phyloP scores from a whole-genome alignment of 2,797 vertebrate genomes.

The Cetoscarus ocellatus region DNA sequence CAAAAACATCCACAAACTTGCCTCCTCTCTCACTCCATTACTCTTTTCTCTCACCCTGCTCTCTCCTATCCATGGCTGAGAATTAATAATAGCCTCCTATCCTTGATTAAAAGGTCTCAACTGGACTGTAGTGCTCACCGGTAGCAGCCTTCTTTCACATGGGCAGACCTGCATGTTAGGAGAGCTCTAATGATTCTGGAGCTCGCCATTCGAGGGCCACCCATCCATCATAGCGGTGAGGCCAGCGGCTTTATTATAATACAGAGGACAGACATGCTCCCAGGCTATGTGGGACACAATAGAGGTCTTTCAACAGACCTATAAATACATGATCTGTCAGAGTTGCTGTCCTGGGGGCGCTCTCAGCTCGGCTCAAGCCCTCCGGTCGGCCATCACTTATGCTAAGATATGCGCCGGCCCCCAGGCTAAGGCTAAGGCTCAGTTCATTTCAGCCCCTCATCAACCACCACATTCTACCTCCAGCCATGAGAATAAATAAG shows the following conservation, averaged over 20 bases:
- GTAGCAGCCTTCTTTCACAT: conserved; percentile 62
- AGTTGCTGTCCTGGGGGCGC: conserved; percentile 81
- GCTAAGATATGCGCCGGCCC: conserved; percentile 86
- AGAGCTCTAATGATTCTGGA: conserved; percentile 85
- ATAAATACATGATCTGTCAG: conserved; percentile 90
- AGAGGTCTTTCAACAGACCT: conserved; percentile 89
- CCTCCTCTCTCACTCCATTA: conserved; percentile 31
- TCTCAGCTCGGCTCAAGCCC: conserved; percentile 82
- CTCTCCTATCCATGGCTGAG: conserved; percentile 38
- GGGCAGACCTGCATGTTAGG: conserved; percentile 78
- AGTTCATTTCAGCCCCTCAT: conserved; percentile 87
- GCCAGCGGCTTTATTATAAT: conserved; percentile 87
- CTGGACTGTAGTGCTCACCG: conserved; percentile 69
- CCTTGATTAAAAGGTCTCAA: conserved; percentile 80
- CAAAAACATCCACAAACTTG: conserved; percentile 65
- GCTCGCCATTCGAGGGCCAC: conserved; percentile 83
- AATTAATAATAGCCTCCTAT: conserved; percentile 75
- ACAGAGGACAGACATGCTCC: conserved; percentile 88
- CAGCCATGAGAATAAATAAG: conserved; percentile 85
- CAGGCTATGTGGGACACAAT: conserved; percentile 88
- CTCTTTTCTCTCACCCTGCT: conserved; percentile 5
- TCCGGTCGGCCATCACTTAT: conserved; percentile 86
- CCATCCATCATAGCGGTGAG: conserved; percentile 85
- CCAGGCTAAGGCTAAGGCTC: conserved; percentile 83
- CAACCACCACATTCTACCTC: conserved; percentile 83